Evolutionary conservation across 1,140 invertebrate genomes (phyloP).

Genomic region (Drosophila biarmipes): DNA sequence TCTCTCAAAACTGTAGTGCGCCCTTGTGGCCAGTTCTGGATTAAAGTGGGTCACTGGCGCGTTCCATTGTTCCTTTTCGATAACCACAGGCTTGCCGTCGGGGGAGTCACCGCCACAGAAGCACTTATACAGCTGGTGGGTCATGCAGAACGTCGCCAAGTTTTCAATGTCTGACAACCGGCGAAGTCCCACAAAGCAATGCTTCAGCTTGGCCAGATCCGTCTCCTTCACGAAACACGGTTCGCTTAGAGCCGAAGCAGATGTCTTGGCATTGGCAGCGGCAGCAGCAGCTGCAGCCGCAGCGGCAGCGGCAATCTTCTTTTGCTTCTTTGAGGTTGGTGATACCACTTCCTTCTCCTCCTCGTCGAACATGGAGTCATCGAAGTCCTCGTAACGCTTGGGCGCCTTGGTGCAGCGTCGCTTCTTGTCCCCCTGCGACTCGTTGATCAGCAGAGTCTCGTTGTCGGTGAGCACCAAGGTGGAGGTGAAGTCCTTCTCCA

Average conservation of each 20-base stretch:
- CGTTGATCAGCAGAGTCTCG: conserved; percentile 76
- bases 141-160: conserved; percentile 77
- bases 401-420: conserved; percentile 78
- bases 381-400: conserved; percentile 80
- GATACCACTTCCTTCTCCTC: conserved; percentile 9
- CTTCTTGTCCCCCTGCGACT: conserved; percentile 78
- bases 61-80: conserved; percentile 67
- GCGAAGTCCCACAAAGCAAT: conserved; percentile 65
- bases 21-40: conserved; percentile 54
- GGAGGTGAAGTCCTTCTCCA: conserved; percentile 83
- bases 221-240: conserved; percentile 57
- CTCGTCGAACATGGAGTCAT: conserved; percentile 64
- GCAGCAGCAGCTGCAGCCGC: conserved; percentile 1
- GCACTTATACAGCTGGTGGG: conserved; percentile 82
- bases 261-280: background rate
- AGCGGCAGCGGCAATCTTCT: conserved; percentile 22
- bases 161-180: conserved; percentile 64
- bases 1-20: conserved; percentile 75
- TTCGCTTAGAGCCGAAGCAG: conserved; percentile 31
- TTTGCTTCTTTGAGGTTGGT: conserved; percentile 24
- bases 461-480: conserved; percentile 80
- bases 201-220: conserved; percentile 64
- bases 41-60: conserved; percentile 37
- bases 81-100: conserved; percentile 69
- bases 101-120: conserved; percentile 67